Evolutionary conservation across 2,888 invertebrate genomes (phyloP).

Genomic region (Unio delphinus): DNA sequence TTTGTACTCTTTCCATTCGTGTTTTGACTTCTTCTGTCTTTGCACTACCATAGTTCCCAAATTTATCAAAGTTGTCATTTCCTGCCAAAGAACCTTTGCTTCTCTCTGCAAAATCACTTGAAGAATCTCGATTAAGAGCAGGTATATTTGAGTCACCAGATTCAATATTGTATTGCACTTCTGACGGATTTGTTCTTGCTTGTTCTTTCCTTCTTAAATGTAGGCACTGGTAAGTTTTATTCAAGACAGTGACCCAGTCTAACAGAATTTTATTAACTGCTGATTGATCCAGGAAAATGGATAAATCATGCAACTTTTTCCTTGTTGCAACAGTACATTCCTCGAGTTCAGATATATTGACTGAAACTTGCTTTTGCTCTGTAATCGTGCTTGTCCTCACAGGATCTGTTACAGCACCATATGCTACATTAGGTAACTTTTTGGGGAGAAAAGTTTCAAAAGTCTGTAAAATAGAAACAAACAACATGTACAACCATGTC

Average conservation of each 20-base stretch:
- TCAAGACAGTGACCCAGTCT: constrained; percentile 48
- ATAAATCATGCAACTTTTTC: constrained; percentile 29
- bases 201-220: constrained; percentile 24
- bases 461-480: too few relatives aligned
- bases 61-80: too few relatives aligned
- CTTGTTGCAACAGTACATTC: constrained; percentile 28
- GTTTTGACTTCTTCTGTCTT: not conserved
- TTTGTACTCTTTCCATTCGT: not conserved
- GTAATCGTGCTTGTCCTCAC: not conserved
- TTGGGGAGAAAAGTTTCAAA: not conserved
- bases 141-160: too few relatives aligned
- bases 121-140: too few relatives aligned
- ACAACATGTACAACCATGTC: too few relatives aligned
- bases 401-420: constrained; percentile 1
- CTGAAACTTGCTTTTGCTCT: constrained; percentile 1
- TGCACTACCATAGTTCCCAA: not conserved
- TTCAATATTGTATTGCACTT: too few relatives aligned
- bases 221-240: constrained; percentile 34
- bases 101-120: not conserved
- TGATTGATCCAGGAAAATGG: constrained; percentile 29
- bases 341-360: constrained; percentile 33
- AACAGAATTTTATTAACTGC: constrained; percentile 27
- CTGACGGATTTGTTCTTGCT: too few relatives aligned
- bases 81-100: not conserved
- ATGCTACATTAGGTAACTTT: not conserved